These are phyloP conservation scores for Zoanthus sociatus DNA, from an alignment of 92 coral and sea anemone species.

Conservation along the genomic window DNA sequence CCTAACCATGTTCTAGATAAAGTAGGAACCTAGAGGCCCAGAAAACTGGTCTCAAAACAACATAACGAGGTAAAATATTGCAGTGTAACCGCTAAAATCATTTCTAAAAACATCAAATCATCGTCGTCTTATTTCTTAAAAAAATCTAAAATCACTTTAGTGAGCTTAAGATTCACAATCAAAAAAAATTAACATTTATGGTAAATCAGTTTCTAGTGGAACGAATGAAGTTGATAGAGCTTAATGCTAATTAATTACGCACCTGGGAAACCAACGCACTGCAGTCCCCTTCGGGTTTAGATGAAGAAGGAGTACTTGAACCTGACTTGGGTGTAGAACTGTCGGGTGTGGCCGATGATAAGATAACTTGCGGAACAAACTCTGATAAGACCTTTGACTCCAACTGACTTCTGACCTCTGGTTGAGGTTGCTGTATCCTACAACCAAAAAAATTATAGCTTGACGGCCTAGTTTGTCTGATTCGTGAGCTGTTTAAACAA, in stretches of 20 bases:
- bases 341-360: slow-evolving; percentile 35
- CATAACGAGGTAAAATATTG: too few species aligned
- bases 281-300: slow-evolving; percentile 6
- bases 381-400: slow-evolving; percentile 45
- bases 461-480: neutral
- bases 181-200: neutral
- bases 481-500: neutral
- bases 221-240: neutral
- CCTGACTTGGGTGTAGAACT: slow-evolving; percentile 29
- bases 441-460: neutral
- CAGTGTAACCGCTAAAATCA: too few species aligned
- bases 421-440: slow-evolving; percentile 78
- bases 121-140: too few species aligned
- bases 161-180: too few species aligned
- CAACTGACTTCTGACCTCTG: slow-evolving; percentile 67
- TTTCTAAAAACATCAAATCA: too few species aligned
- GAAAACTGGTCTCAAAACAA: too few species aligned
- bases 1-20: too few species aligned
- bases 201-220: neutral
- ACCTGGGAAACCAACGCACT: slow-evolving; percentile 4
- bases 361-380: slow-evolving; percentile 58
- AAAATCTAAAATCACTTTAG: too few species aligned
- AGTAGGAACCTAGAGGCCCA: too few species aligned
- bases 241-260: neutral
- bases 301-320: slow-evolving; percentile 16